phyloP scores from a whole-genome alignment of 2,888 invertebrate species.

The Meandrusa payeni region DNA sequence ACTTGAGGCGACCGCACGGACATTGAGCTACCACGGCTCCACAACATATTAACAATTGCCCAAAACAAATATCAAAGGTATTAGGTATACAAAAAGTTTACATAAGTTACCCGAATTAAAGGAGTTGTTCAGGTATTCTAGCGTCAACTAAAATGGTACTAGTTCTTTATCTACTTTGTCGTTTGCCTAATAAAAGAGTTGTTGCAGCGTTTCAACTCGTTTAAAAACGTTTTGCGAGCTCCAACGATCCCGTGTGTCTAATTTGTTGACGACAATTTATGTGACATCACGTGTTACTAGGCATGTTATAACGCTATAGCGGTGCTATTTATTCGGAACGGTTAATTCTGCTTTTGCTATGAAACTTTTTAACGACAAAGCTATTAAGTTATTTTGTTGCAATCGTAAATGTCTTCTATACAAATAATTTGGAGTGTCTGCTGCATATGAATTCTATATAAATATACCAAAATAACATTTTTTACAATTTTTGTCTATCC shows the following conservation, averaged over 20 bases:
- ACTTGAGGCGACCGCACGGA: too few relatives aligned
- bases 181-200: slow-evolving; percentile 21
- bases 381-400: neutral
- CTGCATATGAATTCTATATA: too few relatives aligned
- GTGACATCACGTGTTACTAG: slow-evolving; percentile 15
- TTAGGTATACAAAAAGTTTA: too few relatives aligned
- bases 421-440: too few relatives aligned
- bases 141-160: slow-evolving; percentile 9
- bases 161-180: slow-evolving; percentile 20
- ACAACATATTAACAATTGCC: too few relatives aligned
- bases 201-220: slow-evolving; percentile 14
- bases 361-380: slow-evolving; percentile 2
- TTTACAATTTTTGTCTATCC: too few relatives aligned
- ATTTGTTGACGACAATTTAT: slow-evolving; percentile 27
- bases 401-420: too few relatives aligned
- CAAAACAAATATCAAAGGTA: too few relatives aligned
- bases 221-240: slow-evolving; percentile 25
- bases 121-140: slow-evolving; percentile 15
- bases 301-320: slow-evolving; percentile 15
- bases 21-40: too few relatives aligned
- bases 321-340: slow-evolving; percentile 10
- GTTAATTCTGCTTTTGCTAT: slow-evolving; percentile 3
- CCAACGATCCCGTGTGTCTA: slow-evolving; percentile 25
- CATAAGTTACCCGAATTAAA: too few relatives aligned
- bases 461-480: too few relatives aligned